Evolutionary conservation across 2,888 invertebrate genomes (phyloP), one percentile per base, ranked within the genome.

Genomic region (Disparrhopalites patrizii): DNA sequence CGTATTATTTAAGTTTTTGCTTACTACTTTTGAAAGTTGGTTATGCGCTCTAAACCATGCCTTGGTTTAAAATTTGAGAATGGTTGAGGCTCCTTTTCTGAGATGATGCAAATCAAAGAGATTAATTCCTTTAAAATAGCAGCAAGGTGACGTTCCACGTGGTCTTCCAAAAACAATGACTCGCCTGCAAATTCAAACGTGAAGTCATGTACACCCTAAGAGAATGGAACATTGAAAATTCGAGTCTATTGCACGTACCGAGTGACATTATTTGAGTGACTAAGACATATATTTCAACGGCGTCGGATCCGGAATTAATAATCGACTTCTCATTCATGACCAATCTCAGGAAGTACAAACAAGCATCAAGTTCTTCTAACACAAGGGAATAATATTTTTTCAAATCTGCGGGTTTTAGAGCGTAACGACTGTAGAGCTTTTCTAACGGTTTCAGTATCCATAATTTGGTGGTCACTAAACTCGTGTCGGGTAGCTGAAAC

Each of bases 381-480:
- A 65, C 65, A 23, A 33, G 25, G 0, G 47, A 18, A 3, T 38
- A 50, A 38, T 57, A 31, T 15, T 50, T 50, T 30, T 50, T 58
- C 5, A 65, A 38, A 51, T 65, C 65, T 15, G 31, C 18, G 5
- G 50, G 31, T 25, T 31, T 47, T 8, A 27, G 23, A 7, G 52
- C 15, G 51, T 65, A 65, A 8, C 65, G 40, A 10, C 36, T 27
- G 27, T 47, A 43, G 20, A 65, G 27, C 38, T 40, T 65, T 52
- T 33, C 31, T 18, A 65, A 23, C 8, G 65, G 65, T 18, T 65
- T 58, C 15, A 58, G n/a, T 38, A 65, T 58, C 65, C 65, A 65
- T 38, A 65, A 65, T 58, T 65, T 65, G 10, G 58, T 52, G 15
- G 27, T 33, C 4, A 65, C 65, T 3, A 65, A 40, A 25, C 47